Conservation (phyloP, 2,797 vertebrate species). For the Sebastes paucispinis region DNA sequence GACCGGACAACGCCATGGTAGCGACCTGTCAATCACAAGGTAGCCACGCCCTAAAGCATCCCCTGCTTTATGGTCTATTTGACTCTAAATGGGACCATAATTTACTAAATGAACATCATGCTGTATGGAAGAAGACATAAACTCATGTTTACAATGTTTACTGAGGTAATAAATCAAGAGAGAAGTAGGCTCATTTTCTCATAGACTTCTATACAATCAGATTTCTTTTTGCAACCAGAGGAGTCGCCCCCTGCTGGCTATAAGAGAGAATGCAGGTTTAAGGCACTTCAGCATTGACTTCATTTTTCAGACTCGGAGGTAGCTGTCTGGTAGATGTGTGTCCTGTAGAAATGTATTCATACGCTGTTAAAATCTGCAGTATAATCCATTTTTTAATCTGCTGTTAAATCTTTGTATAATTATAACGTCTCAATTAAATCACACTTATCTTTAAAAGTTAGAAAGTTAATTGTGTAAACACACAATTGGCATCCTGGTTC, state of each 20-base stretch:
- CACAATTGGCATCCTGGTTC: neutral
- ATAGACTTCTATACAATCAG: neutral
- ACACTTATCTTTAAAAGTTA: neutral
- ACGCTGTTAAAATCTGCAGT: neutral
- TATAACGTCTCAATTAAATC: neutral
- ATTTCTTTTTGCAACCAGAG: neutral
- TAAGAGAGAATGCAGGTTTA: accelerated
- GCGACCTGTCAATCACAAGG: no score
- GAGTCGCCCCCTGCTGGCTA: neutral
- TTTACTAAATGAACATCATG: no score
- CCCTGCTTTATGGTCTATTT: no score
- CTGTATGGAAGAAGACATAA: no score
- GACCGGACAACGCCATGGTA: no score
- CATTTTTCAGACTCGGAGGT: neutral
- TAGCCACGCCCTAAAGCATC: no score
- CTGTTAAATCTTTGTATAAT: neutral
- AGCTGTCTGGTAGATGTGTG: neutral
- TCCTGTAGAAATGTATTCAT: neutral
- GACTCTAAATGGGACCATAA: accelerated
- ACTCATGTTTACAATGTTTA: no score
- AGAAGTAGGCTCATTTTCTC: neutral
- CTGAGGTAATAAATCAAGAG: neutral
- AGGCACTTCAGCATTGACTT: neutral
- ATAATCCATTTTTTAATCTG: neutral
- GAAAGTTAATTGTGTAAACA: neutral